Evolutionary conservation across 2,113 vertebrate species (phyloP).

Genomic region (Scopus umbretta): DNA sequence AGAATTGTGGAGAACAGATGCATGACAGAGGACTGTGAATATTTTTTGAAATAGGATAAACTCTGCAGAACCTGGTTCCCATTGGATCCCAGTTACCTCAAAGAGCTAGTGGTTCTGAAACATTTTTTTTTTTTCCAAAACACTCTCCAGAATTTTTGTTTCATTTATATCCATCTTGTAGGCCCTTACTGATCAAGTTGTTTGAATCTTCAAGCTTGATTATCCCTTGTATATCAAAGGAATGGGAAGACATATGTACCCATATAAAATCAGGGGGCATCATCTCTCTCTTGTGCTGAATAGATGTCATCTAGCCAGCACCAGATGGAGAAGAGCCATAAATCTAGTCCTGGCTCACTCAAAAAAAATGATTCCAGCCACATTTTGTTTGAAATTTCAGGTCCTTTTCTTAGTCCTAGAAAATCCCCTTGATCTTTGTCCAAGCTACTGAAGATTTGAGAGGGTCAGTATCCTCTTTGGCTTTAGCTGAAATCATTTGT

Average conservation of each 20-base stretch:
- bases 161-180: background rate
- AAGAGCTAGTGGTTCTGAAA: background rate
- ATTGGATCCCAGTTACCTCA: background rate
- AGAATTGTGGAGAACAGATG: background rate
- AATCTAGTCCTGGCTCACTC: slow-evolving; percentile 12
- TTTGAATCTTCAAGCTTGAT: background rate
- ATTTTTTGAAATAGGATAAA: background rate
- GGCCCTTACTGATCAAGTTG: background rate
- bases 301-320: background rate
- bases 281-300: background rate
- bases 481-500: background rate
- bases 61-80: background rate
- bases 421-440: background rate
- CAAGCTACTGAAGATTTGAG: background rate
- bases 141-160: background rate
- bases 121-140: background rate
- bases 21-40: background rate
- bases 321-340: slow-evolving; percentile 36
- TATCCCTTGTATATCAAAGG: background rate
- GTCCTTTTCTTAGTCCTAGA: background rate
- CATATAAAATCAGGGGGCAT: background rate
- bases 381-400: background rate
- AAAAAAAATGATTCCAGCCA: background rate
- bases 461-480: background rate
- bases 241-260: background rate